phyloP scores from a whole-genome alignment of 2,113 vertebrate species.

The Gymnogyps californianus region DNA sequence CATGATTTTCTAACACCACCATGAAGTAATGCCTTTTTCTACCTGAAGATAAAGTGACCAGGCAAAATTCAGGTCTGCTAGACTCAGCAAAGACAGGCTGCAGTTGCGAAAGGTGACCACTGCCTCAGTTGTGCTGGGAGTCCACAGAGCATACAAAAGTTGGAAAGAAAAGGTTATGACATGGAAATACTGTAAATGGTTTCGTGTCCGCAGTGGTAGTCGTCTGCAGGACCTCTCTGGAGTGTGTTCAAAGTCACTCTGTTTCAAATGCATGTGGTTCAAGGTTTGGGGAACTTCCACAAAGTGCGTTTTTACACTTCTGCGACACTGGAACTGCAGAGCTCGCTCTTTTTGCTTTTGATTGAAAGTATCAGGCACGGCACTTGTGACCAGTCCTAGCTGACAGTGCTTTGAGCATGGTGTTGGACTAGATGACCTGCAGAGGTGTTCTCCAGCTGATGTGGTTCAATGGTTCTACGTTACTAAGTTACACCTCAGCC shows the following conservation, averaged over 20 bases:
- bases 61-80: not conserved
- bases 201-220: rapidly evolving
- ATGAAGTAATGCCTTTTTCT: not conserved
- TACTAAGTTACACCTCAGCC: not conserved
- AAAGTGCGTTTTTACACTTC: rapidly evolving
- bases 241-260: not conserved
- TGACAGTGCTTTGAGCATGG: not conserved
- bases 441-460: not conserved
- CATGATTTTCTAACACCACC: not conserved
- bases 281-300: not conserved
- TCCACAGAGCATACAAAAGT: not conserved
- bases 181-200: not conserved
- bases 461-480: not conserved
- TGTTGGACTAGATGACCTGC: not conserved
- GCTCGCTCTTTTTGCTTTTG: not conserved
- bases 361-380: not conserved
- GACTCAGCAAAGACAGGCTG: not conserved
- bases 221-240: not conserved
- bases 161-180: not conserved
- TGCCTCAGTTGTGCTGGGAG: not conserved
- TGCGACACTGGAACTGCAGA: rapidly evolving
- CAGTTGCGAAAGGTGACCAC: not conserved
- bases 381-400: not conserved
- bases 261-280: not conserved
- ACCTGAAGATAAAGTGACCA: not conserved